Conservation (phyloP, 35 echinoderm and acorn worm species). For the Eucidaris tribuloides region DNA sequence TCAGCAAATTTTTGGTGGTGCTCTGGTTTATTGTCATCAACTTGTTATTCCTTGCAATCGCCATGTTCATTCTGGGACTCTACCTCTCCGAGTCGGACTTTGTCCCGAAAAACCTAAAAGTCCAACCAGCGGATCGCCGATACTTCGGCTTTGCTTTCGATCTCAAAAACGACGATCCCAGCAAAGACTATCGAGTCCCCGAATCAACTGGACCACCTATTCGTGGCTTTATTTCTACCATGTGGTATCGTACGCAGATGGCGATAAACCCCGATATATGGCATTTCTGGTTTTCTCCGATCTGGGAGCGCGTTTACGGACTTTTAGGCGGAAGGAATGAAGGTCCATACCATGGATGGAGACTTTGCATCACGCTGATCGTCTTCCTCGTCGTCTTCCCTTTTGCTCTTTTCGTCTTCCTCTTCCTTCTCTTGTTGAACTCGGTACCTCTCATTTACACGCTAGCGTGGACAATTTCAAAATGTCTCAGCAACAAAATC, state of each 20-base stretch:
- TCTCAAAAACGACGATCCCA: no score
- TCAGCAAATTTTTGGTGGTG: constrained; percentile 12
- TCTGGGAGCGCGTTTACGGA: neutral
- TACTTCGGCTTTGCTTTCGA: constrained; percentile 28
- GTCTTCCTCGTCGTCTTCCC: constrained; percentile 40
- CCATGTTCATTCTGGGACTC: constrained; percentile 13
- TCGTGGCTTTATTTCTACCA: constrained; percentile 40
- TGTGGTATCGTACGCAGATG: constrained; percentile 57
- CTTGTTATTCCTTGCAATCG: constrained; percentile 27
- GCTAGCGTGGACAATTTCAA: constrained; percentile 47
- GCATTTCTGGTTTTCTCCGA: constrained; percentile 21
- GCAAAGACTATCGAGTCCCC: constrained; percentile 24
- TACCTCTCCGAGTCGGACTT: constrained; percentile 23
- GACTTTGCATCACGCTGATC: constrained; percentile 1
- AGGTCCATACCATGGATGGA: neutral
- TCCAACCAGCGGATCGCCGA: constrained; percentile 20
- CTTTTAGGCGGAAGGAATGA: neutral
- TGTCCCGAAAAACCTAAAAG: constrained; percentile 14
- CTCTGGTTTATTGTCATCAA: constrained; percentile 54
- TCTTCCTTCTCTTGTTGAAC: constrained; percentile 52
- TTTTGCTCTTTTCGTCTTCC: constrained; percentile 49
- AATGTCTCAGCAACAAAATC: constrained; percentile 32
- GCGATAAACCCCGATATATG: constrained; percentile 33
- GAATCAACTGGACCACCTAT: neutral
- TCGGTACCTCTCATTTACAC: constrained; percentile 59